phyloP scores from a whole-genome alignment of 2,113 vertebrate species.

The Oostethus manadensis region DNA sequence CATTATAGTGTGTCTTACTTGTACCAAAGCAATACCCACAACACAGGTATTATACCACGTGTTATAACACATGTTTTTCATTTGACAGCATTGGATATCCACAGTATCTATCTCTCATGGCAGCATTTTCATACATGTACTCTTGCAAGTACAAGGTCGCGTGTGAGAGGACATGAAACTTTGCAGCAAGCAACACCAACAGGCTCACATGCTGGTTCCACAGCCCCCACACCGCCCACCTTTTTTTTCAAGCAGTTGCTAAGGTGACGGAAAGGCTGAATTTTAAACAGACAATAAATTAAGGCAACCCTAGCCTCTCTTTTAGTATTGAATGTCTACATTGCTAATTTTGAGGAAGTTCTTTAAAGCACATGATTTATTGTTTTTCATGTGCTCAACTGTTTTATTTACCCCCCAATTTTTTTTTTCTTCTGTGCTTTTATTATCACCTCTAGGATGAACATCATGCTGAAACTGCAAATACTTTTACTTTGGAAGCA shows the following conservation, averaged over 20 bases:
- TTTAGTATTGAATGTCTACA: slow-evolving; percentile 55
- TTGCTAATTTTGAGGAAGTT: slow-evolving; percentile 18
- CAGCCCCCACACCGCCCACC: slow-evolving; percentile 75
- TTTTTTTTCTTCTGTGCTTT: not conserved
- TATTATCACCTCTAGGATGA: slow-evolving; percentile 16
- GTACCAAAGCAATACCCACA: too few relatives aligned
- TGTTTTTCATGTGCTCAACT: not conserved
- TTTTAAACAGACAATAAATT: slow-evolving; percentile 76
- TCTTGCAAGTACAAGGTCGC: slow-evolving; percentile 48
- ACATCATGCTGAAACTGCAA: slow-evolving; percentile 23
- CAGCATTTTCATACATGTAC: slow-evolving; percentile 19
- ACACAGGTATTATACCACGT: too few relatives aligned
- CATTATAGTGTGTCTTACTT: too few relatives aligned
- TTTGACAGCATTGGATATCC: too few relatives aligned
- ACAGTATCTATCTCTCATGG: not conserved
- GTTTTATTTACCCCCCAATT: not conserved
- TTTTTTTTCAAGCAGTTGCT: slow-evolving; percentile 67
- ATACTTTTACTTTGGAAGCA: slow-evolving; percentile 27
- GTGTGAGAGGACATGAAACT: slow-evolving; percentile 49
- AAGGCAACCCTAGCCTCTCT: slow-evolving; percentile 59
- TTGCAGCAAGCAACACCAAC: slow-evolving; percentile 48
- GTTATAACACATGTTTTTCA: too few relatives aligned
- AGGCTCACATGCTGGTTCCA: slow-evolving; percentile 59
- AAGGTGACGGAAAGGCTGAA: slow-evolving; percentile 76
- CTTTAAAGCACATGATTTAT: not conserved